Evolutionary conservation across 92 coral and sea anemone species (phyloP).

Genomic region (Diadumene lineata): DNA sequence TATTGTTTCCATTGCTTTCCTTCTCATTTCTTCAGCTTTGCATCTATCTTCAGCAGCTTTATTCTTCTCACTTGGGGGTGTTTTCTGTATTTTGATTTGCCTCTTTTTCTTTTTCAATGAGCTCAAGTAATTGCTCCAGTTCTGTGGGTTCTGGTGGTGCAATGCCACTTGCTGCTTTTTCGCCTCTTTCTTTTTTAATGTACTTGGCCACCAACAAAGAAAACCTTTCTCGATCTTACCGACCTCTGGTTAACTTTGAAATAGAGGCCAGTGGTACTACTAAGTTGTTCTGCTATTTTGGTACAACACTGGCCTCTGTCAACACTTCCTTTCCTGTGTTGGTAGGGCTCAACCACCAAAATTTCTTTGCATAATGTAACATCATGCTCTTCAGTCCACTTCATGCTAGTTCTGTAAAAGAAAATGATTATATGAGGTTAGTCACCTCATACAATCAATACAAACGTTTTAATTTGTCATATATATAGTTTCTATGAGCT

Average conservation of each 20-base stretch:
- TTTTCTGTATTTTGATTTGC: constrained; percentile 23
- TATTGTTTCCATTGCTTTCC: constrained; percentile 12
- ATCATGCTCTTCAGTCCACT: constrained; percentile 54
- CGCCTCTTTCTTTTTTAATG: constrained; percentile 35
- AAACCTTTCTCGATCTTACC: constrained; percentile 58
- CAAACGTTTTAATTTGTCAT: no score
- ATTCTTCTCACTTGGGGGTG: constrained; percentile 9
- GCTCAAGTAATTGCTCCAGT: constrained; percentile 31
- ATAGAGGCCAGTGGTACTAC: constrained; percentile 28
- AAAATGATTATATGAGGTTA: no score
- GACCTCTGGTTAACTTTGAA: constrained; percentile 43
- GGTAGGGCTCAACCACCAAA: constrained; percentile 36
- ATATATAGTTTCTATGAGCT: no score
- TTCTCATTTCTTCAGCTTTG: constrained; percentile 27
- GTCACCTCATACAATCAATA: no score
- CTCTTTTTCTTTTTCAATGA: constrained; percentile 21
- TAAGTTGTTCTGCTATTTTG: constrained; percentile 35
- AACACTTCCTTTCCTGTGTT: constrained; percentile 40
- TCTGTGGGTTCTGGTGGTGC: constrained; percentile 40
- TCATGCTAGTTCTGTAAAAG: constrained; percentile 18
- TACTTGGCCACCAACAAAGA: constrained; percentile 32
- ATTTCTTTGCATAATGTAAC: constrained; percentile 39
- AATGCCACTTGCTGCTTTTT: constrained; percentile 45
- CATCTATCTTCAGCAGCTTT: constrained; percentile 34
- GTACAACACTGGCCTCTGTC: constrained; percentile 46